These are phyloP conservation scores for Nineta flava DNA, from an alignment of 2,888 invertebrate species.

Conservation along the genomic window DNA sequence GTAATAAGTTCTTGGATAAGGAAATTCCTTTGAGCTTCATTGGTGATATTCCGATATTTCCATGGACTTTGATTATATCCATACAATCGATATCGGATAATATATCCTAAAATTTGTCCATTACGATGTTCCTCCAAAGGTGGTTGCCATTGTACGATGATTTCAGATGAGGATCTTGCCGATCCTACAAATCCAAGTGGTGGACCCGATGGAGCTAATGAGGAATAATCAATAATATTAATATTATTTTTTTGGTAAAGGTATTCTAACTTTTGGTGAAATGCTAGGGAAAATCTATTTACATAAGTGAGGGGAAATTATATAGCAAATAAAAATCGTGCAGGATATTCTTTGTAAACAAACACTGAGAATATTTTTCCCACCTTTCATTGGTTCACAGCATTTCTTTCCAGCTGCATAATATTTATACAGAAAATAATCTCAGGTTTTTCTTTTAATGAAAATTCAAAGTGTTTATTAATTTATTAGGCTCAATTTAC, in stretches of 20 bases:
- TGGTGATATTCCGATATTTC: constrained; percentile 82
- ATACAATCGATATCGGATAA: constrained; percentile 76
- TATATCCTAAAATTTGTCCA: constrained; percentile 87
- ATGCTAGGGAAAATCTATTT: too few species aligned
- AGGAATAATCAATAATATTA: not conserved
- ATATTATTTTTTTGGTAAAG: not conserved
- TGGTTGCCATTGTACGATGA: constrained; percentile 94
- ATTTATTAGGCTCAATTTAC: too few species aligned
- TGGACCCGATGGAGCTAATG: constrained; percentile 84
- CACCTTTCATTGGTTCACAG: not conserved
- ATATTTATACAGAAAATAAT: not conserved
- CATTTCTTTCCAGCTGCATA: not conserved
- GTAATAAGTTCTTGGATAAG: constrained; percentile 86
- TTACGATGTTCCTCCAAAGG: constrained; percentile 90
- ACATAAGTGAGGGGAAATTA: not conserved
- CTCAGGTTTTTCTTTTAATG: not conserved
- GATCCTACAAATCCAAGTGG: constrained; percentile 91
- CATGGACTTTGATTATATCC: constrained; percentile 88
- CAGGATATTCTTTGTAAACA: not conserved
- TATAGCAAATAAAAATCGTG: not conserved
- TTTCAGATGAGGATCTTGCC: constrained; percentile 84
- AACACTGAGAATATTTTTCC: constrained; percentile 1
- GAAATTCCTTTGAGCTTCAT: constrained; percentile 81
- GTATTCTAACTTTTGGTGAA: too few species aligned
- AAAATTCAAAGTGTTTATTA: too few species aligned